phyloP scores from a whole-genome alignment of 2,113 vertebrate species.

The Semnornis frantzii region DNA sequence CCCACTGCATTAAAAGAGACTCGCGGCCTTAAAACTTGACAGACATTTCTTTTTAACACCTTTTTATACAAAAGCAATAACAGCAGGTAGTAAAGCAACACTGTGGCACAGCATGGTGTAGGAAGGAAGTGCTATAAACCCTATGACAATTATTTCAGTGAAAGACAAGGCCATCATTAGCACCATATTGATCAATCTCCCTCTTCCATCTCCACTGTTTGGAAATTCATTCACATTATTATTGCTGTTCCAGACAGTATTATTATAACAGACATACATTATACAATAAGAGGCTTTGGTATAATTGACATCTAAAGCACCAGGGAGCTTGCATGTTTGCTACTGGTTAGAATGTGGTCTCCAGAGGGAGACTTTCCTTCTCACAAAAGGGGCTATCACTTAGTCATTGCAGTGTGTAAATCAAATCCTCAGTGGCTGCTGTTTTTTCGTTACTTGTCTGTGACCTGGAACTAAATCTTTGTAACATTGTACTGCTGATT shows the following conservation, averaged over 20 bases:
- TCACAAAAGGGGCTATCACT: slow-evolving; percentile 24
- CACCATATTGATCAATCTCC: slow-evolving; percentile 32
- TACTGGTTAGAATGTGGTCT: slow-evolving; percentile 13
- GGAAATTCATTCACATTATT: slow-evolving; percentile 59
- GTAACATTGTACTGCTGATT: background rate
- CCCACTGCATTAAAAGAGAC: background rate
- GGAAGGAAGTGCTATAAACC: slow-evolving; percentile 59
- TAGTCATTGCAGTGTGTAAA: slow-evolving; percentile 38
- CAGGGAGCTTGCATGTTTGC: slow-evolving; percentile 24
- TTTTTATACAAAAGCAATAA: slow-evolving; percentile 58
- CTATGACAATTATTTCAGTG: slow-evolving; percentile 45
- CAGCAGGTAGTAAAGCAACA: slow-evolving; percentile 65
- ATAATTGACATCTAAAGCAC: slow-evolving; percentile 63
- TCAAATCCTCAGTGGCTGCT: slow-evolving; percentile 27
- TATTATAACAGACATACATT: slow-evolving; percentile 54
- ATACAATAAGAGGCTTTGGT: slow-evolving; percentile 63
- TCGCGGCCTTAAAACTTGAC: slow-evolving; percentile 54
- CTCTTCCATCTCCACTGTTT: slow-evolving; percentile 42
- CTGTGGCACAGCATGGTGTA: slow-evolving; percentile 32
- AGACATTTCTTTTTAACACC: slow-evolving; percentile 62
- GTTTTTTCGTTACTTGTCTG: slow-evolving; percentile 37
- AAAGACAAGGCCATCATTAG: slow-evolving; percentile 50
- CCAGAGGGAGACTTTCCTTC: slow-evolving; percentile 16
- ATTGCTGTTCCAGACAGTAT: slow-evolving; percentile 35
- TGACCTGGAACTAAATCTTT: slow-evolving; percentile 45